These are phyloP conservation scores for Lycorma delicatula DNA, from an alignment of 1,140 invertebrate species.

Conservation along the genomic window DNA sequence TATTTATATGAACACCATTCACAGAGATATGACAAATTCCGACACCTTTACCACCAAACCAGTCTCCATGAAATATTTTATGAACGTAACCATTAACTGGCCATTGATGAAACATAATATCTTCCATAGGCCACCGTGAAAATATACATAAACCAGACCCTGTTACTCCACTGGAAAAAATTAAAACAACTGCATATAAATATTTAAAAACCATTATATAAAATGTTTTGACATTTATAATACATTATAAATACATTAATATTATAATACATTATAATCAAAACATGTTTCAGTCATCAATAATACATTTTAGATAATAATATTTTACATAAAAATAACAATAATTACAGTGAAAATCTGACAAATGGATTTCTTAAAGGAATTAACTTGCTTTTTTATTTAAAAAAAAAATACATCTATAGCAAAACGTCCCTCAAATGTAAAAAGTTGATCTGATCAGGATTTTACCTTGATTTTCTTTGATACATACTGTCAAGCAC, in stretches of 20 bases:
- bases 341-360: no score
- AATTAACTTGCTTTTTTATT: no score
- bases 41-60: constrained; percentile 96
- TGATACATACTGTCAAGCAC: no score
- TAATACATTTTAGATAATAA: no score
- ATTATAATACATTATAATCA: neutral
- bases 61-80: constrained; percentile 93
- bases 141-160: constrained; percentile 90
- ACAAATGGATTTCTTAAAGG: no score
- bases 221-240: neutral
- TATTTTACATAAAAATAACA: no score
- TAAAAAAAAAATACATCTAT: no score
- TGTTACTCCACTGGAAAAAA: constrained; percentile 66
- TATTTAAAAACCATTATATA: no score
- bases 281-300: no score
- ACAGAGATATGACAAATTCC: constrained; percentile 72
- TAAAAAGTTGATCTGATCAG: no score
- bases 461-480: no score
- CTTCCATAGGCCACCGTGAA: constrained; percentile 76
- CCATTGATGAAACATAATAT: constrained; percentile 86
- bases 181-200: constrained; percentile 10
- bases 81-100: constrained; percentile 95
- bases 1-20: constrained; percentile 60
- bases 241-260: neutral
- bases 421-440: no score